Evolutionary conservation across 64 coral and sea anemone species (phyloP), one percentile per base, ranked within the genome.

Genomic region (Astreopora myriophthalma): DNA sequence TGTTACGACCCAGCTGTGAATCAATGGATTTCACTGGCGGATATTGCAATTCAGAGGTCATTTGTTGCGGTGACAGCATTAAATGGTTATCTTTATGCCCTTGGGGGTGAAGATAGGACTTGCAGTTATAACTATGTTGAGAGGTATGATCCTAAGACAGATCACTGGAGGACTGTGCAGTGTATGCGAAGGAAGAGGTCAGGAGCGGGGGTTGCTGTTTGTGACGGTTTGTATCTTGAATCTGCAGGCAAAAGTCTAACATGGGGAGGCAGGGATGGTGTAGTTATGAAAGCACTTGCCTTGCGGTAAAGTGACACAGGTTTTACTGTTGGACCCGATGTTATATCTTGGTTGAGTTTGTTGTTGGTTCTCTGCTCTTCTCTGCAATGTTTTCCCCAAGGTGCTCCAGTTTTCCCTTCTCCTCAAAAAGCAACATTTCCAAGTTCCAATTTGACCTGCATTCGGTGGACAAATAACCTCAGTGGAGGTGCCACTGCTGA

Each of bases 41-140:
- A 99, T 40, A 93, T 99, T 89, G 94, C 94, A 20, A 99, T 99
- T 88, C 94, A 95, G 48, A 93, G 97, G 49, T 99, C 97, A 6
- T 99, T 99, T 88, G 86, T 99, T 35, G 95, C 97, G 12, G 97
- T 93, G 73, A 92, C 89, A 8, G 80, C 97, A 64, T 81, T 96
- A 25, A 95, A 94, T 91, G 91, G 92, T 25, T 96, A 85, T 19
- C 73, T 99, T 33, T 99, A 99, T 91, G 97, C 97, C 27, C 79
- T 99, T 42, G 97, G 97, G 17, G 97, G 97, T 16, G 97, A 99
- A 84, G 97, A 99, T 25, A 96, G 97, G 91, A 93, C 94, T 76
- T 99, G 97, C 68, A 95, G 94, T 48, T 99, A 99, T 88, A 99
- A 96, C 81, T 99, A 93, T 68, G 97, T 99, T 3, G 97, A 99